phyloP scores from a whole-genome alignment of 2,888 invertebrate genomes.

The Graphium colonna region DNA sequence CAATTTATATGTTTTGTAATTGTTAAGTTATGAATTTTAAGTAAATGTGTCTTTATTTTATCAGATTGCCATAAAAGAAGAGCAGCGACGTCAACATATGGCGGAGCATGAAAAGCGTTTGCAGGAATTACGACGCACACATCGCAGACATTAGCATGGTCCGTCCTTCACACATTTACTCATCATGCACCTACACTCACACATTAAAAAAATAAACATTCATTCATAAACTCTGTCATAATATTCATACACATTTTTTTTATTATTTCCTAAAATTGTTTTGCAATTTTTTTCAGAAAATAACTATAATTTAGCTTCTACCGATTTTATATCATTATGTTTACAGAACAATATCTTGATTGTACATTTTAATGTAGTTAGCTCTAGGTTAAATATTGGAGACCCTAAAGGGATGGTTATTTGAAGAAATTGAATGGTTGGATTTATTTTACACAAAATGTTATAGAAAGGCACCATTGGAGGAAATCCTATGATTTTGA shows the following conservation, averaged over 20 bases:
- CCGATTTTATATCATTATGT: conserved; percentile 35
- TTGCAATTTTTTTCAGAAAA: conserved; percentile 62
- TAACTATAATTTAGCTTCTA: conserved; percentile 31
- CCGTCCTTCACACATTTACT: conserved; percentile 52
- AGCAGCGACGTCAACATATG: conserved; percentile 91
- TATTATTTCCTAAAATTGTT: conserved; percentile 44
- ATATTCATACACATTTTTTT: conserved; percentile 28
- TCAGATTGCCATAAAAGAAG: conserved; percentile 94
- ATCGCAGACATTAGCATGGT: conserved; percentile 77
- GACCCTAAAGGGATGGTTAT: conserved; percentile 36
- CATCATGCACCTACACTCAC: conserved; percentile 31
- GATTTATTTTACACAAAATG: conserved; percentile 75
- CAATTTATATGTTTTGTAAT: neutral
- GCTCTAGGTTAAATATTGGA: conserved; percentile 49
- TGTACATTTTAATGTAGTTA: conserved; percentile 47
- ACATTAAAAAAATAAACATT: conserved; percentile 33
- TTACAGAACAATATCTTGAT: conserved; percentile 48
- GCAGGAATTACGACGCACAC: conserved; percentile 84
- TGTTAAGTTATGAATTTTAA: conserved; percentile 6
- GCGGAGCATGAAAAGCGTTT: conserved; percentile 90
- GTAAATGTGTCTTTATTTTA: conserved; percentile 2
- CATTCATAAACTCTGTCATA: conserved; percentile 17
- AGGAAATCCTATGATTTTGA: conserved; percentile 76
- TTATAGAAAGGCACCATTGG: conserved; percentile 78
- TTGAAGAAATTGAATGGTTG: conserved; percentile 40